Percentiles rank a stretch among this genome's conserved stretches.
Conservation (phyloP, 2,888 invertebrate genomes). For the Stegophylla sp. region DNA sequence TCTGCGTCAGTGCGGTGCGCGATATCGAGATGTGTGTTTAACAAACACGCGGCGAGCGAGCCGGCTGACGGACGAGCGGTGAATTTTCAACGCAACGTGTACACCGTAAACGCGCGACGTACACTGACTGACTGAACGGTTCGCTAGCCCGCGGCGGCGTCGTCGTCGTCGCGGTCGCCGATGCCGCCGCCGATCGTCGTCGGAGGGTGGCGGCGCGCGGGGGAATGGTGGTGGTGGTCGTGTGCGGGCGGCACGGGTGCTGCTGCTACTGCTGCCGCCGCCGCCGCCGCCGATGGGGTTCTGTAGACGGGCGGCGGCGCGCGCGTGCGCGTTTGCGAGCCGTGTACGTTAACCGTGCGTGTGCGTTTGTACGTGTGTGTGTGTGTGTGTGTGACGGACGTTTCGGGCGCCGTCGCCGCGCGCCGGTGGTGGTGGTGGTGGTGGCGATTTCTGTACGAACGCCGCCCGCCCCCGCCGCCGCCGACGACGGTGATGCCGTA, state of each 20-base stretch:
- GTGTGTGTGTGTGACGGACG: constrained; percentile 7
- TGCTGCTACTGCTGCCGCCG: not conserved
- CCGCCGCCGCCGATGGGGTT: not conserved
- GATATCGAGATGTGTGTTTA: not conserved
- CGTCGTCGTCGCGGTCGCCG: constrained; percentile 17
- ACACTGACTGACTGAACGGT: constrained; percentile 40
- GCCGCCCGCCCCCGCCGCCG: not conserved
- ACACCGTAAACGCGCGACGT: constrained; percentile 50
- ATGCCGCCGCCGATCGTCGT: not conserved
- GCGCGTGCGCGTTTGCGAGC: not conserved
- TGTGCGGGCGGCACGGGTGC: constrained; percentile 6
- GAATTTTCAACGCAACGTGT: not conserved
- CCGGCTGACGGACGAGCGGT: not conserved
- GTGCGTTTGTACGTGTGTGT: not conserved
- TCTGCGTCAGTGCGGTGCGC: not conserved
- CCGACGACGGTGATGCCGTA: too few relatives aligned
- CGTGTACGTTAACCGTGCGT: too few relatives aligned
- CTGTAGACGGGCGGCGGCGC: not conserved
- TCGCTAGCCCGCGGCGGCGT: not conserved
- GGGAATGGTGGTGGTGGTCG: constrained; percentile 22
- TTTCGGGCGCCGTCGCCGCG: constrained; percentile 35
- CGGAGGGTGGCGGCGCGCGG: constrained; percentile 26
- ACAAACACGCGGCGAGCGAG: not conserved
- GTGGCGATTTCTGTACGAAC: constrained; percentile 36
- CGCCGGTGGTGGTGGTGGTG: too few relatives aligned